Base-by-base conservation (phyloP, 2,113 vertebrate species). In the Leptobrachium leishanense region DNA sequence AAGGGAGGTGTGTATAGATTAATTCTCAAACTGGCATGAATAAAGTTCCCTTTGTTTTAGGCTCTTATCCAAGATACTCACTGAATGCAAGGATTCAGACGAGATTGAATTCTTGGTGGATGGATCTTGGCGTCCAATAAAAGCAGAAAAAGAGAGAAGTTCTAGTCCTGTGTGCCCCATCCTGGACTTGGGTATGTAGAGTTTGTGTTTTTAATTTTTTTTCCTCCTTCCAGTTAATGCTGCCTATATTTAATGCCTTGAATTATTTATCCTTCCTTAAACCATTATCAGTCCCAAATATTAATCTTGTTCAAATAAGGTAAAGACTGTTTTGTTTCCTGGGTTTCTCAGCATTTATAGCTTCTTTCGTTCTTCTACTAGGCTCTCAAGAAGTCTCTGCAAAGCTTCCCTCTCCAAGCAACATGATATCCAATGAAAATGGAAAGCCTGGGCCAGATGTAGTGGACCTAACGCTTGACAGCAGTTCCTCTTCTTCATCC, bases 391-490 rank as follows among this genome's bases (percentile, higher is more conserved):
- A 98, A 1, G 85, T 94, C 62, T 96, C 91, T 0, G 94, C 95
- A 71, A 94, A 96, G 59, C 91, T 94, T 4, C 90, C 95, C 2
- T 70, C 94, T 2, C 92, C 97, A 65, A 95, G 87, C 77, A 82
- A 90, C 68, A 90, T 92, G 2, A 50, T 68, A 53, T 40, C 72
- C 2, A 74, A 20, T 68, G 95, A 95, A 90, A 95, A 95, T 0
- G 95, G 94, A 69, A 96, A 97, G 81, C 92, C 93, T 0, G 82
- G 94, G 0, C 94, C 95, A 0, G 95, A 94, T 0, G 96, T 99
- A 31, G 96, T 98, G 85, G 97, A 99, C 90, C 92, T 99, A 85
- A 99, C 97, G 87, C 93, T 98, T 91, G 97, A 99, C 90, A 96
- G 96, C 90, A 97, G 95, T 0, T 98, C 96, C 0, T 96, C 97